These are phyloP conservation scores for Dromiciops gliroides DNA, from an alignment of 2,113 vertebrate genomes.

Conservation along the genomic window DNA sequence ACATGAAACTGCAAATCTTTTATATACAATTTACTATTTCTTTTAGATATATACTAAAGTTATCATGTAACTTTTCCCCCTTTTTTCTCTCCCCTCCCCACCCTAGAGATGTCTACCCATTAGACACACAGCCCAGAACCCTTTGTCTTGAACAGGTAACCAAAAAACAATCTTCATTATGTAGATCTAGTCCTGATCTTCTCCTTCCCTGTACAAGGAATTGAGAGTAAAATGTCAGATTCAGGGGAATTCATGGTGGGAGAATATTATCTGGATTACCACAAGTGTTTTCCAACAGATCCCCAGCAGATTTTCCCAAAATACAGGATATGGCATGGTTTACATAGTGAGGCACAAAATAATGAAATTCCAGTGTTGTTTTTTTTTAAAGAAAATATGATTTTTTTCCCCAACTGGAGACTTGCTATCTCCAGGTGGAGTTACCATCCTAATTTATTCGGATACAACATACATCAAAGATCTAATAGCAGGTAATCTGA, in stretches of 20 bases:
- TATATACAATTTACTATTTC: background rate
- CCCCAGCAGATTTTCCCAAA: slow-evolving; percentile 59
- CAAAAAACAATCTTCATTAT: slow-evolving; percentile 60
- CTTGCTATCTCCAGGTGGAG: slow-evolving; percentile 50
- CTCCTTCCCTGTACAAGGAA: slow-evolving; percentile 67
- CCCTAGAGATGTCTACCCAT: background rate
- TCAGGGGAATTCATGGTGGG: slow-evolving; percentile 64
- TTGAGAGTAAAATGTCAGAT: slow-evolving; percentile 73
- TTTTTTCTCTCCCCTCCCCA: background rate
- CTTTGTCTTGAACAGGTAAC: slow-evolving; percentile 43
- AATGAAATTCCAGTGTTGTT: slow-evolving; percentile 62
- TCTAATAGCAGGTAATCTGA: slow-evolving; percentile 70
- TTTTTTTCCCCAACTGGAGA: slow-evolving; percentile 66
- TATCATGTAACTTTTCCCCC: background rate
- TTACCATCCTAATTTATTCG: slow-evolving; percentile 66
- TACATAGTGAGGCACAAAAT: slow-evolving; percentile 60
- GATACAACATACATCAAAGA: slow-evolving; percentile 53
- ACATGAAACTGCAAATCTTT: background rate
- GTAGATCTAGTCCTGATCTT: slow-evolving; percentile 63
- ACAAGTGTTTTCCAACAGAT: slow-evolving; percentile 69
- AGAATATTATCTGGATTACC: slow-evolving; percentile 72
- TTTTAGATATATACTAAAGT: background rate
- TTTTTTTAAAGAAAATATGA: slow-evolving; percentile 52
- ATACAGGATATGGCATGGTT: slow-evolving; percentile 30
- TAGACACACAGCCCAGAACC: slow-evolving; percentile 5